These are phyloP conservation scores for Macrobrachium nipponense DNA, from an alignment of 1,140 invertebrate genomes.

Conservation along the genomic window DNA sequence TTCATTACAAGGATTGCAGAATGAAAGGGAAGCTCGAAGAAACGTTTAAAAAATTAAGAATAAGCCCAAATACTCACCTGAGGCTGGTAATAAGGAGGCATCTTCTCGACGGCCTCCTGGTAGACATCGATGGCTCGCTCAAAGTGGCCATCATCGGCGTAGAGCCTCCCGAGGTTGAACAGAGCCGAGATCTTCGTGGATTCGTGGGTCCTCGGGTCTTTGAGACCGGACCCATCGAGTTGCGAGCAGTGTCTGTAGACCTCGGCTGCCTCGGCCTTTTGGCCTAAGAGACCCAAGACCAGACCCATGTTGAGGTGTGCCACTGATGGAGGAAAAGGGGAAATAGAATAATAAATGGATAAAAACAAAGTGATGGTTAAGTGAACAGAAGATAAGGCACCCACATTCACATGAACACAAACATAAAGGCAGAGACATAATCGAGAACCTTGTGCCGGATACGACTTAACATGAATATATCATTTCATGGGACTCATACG, in stretches of 20 bases:
- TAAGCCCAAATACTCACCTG: conserved; percentile 73
- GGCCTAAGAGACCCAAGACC: conserved; percentile 83
- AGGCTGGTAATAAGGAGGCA: conserved; percentile 85
- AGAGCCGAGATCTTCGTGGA: conserved; percentile 89
- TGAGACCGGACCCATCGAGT: conserved; percentile 86
- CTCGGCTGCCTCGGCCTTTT: conserved; percentile 84
- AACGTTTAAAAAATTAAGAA: no score
- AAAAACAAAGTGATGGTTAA: not conserved
- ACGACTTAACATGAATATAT: no score
- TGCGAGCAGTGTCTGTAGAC: conserved; percentile 84
- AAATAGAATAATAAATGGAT: not conserved
- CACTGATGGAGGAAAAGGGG: conserved; percentile 74
- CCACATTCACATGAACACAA: no score
- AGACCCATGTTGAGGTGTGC: conserved; percentile 95
- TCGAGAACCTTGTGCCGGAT: no score
- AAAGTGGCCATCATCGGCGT: conserved; percentile 86
- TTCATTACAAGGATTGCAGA: no score
- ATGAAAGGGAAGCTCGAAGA: no score
- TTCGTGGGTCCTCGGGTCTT: conserved; percentile 90
- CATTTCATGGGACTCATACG: no score
- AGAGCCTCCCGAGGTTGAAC: conserved; percentile 89
- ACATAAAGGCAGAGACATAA: not conserved
- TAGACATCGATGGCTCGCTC: conserved; percentile 90
- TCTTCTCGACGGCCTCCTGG: conserved; percentile 83
- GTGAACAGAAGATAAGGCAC: not conserved